Percentiles rank a stretch among this genome's conserved stretches.
These are phyloP conservation scores for Erythrocercus mccallii DNA, from an alignment of 2,113 vertebrate species.

Conservation along the genomic window DNA sequence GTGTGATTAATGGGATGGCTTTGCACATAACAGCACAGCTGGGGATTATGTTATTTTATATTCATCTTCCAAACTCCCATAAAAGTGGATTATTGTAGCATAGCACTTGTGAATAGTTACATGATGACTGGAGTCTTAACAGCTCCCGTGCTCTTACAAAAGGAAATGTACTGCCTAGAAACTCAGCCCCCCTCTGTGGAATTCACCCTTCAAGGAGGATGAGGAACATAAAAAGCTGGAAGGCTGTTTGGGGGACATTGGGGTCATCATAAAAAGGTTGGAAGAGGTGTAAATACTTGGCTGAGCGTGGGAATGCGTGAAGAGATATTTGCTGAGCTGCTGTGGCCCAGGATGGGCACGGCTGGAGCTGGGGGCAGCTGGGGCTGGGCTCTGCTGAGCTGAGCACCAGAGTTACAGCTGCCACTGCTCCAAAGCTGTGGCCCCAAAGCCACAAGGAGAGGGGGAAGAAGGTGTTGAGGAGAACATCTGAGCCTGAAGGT, in stretches of 20 bases:
- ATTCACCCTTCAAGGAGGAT: not conserved
- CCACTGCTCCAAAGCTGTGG: not conserved
- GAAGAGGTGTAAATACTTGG: not conserved
- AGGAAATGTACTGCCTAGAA: not conserved
- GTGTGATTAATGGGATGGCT: conserved; percentile 50
- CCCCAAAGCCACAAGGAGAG: not conserved
- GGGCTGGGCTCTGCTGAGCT: not conserved
- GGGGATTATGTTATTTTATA: conserved; percentile 54
- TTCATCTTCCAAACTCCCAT: conserved; percentile 54
- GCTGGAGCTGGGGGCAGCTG: not conserved
- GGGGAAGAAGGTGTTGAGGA: not conserved
- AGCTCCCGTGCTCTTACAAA: not conserved
- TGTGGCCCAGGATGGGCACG: not conserved
- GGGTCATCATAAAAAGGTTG: not conserved
- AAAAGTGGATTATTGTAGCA: conserved; percentile 51
- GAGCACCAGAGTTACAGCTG: not conserved
- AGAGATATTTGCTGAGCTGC: not conserved
- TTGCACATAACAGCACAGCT: conserved; percentile 40
- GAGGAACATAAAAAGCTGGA: not conserved
- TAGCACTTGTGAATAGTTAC: conserved; percentile 20
- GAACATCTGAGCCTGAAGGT: not conserved
- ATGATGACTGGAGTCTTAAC: not conserved
- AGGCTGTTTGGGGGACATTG: not conserved
- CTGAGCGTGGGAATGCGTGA: not conserved
- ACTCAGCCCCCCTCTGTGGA: not conserved